Percentiles rank a stretch among this genome's conserved stretches.
These are phyloP conservation scores for Platyrinchus mystaceus DNA, from an alignment of 2,797 vertebrate genomes.

Conservation along the genomic window DNA sequence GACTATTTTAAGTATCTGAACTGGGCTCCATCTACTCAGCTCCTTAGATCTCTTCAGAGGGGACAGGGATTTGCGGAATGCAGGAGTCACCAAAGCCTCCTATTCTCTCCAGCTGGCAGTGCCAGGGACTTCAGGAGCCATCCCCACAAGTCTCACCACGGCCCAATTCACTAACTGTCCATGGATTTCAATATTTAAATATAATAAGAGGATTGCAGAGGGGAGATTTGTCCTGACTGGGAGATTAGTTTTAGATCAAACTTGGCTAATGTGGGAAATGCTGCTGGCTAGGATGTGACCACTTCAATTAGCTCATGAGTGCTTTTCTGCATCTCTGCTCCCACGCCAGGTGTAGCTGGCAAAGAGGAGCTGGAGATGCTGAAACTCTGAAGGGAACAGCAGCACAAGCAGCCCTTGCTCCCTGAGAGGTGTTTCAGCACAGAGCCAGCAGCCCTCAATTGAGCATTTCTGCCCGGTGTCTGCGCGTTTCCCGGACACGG, in stretches of 20 bases:
- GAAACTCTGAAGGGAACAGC: neutral
- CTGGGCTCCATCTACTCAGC: neutral
- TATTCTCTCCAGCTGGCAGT: neutral
- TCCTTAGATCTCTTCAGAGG: neutral
- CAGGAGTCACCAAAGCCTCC: neutral
- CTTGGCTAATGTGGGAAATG: slow-evolving; percentile 18
- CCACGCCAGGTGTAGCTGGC: neutral
- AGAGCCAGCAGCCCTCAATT: fast-evolving
- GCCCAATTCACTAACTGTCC: neutral
- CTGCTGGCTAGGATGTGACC: neutral
- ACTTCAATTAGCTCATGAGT: slow-evolving; percentile 21
- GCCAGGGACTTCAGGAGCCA: neutral
- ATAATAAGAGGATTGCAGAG: slow-evolving; percentile 21
- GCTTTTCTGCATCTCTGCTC: neutral
- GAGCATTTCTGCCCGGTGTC: neutral
- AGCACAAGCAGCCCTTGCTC: neutral
- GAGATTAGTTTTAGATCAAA: slow-evolving; percentile 41
- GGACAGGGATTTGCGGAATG: neutral
- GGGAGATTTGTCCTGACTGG: slow-evolving; percentile 10
- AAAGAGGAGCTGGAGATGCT: neutral
- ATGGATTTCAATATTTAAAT: neutral
- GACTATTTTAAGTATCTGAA: neutral
- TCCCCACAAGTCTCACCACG: neutral
- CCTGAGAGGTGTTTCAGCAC: neutral
- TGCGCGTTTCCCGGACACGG: fast-evolving